phyloP scores from a whole-genome alignment of 2,888 invertebrate genomes.

The Nipponacmea schrenckii region DNA sequence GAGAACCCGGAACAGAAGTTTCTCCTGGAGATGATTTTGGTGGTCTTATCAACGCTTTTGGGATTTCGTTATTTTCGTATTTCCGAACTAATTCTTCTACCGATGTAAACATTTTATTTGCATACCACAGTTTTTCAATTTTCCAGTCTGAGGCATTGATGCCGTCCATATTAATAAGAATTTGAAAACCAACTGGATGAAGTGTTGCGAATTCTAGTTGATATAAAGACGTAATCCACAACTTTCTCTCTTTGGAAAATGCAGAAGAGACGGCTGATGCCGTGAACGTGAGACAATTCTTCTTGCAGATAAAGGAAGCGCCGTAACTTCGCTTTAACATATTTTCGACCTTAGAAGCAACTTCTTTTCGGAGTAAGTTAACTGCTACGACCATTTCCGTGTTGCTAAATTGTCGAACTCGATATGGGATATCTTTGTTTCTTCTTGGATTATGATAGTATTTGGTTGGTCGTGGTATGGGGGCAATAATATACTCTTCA shows the following conservation, averaged over 20 bases:
- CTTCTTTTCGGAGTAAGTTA: conserved; percentile 18
- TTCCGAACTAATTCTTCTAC: conserved; percentile 24
- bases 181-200: conserved; percentile 45
- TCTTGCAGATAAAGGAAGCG: conserved; percentile 24
- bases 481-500: conserved; percentile 45
- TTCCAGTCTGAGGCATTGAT: conserved; percentile 22
- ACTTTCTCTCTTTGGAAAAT: conserved; percentile 23
- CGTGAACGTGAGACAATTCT: conserved; percentile 30
- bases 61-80: conserved; percentile 19
- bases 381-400: conserved; percentile 25
- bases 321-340: conserved; percentile 30
- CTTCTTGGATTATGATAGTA: conserved; percentile 29
- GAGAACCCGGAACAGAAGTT: conserved; percentile 22
- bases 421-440: conserved; percentile 28
- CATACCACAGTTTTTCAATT: conserved; percentile 38
- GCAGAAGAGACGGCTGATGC: conserved; percentile 21
- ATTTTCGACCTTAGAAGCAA: conserved; percentile 23
- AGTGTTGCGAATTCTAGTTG: conserved; percentile 37
- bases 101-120: conserved; percentile 28
- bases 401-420: conserved; percentile 28
- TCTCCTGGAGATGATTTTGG: conserved; percentile 14
- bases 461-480: conserved; percentile 39
- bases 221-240: conserved; percentile 37
- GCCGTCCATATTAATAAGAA: conserved; percentile 36
- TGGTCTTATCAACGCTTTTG: conserved; percentile 7